These are phyloP conservation scores for Pseudorasbora parva DNA, from an alignment of 2,113 vertebrate species.

Conservation along the genomic window DNA sequence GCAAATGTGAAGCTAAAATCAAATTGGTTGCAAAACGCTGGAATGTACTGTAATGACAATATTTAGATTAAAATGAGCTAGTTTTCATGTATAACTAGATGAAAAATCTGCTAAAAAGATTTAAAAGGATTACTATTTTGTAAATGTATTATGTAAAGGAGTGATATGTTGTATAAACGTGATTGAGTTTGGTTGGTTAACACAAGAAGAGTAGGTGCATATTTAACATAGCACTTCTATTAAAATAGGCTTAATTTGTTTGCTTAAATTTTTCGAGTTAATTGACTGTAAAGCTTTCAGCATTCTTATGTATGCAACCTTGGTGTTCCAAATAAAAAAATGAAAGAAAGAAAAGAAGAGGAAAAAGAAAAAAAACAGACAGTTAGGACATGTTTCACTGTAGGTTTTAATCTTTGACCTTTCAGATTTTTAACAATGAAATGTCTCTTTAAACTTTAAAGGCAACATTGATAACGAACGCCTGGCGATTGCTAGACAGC, in stretches of 20 bases:
- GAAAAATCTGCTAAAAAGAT: slow-evolving; percentile 90
- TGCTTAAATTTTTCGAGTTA: slow-evolving; percentile 96
- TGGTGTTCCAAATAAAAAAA: slow-evolving; percentile 91
- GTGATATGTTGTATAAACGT: slow-evolving; percentile 91
- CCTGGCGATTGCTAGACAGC: slow-evolving; percentile 99
- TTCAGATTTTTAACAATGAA: slow-evolving; percentile 99
- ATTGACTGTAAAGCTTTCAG: slow-evolving; percentile 91
- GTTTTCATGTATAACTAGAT: slow-evolving; percentile 94
- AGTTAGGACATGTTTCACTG: slow-evolving; percentile 93
- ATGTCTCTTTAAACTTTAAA: slow-evolving; percentile 99
- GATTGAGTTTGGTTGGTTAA: slow-evolving; percentile 90
- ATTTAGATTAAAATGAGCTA: slow-evolving; percentile 76
- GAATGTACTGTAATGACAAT: slow-evolving; percentile 73
- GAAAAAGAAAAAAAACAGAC: slow-evolving; percentile 90
- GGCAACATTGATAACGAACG: slow-evolving; percentile 99
- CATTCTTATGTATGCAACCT: slow-evolving; percentile 92
- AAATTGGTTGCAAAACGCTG: slow-evolving; percentile 83
- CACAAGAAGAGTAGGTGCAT: slow-evolving; percentile 79
- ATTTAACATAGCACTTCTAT: slow-evolving; percentile 90
- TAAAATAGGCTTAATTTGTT: slow-evolving; percentile 94
- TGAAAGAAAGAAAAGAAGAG: slow-evolving; percentile 68
- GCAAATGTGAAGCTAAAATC: slow-evolving; percentile 71
- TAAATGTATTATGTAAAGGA: slow-evolving; percentile 88
- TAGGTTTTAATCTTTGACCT: slow-evolving; percentile 99
- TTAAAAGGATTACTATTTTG: slow-evolving; percentile 81